Conservation (phyloP, 2,888 invertebrate genomes). For the Calameuta pallipes region DNA sequence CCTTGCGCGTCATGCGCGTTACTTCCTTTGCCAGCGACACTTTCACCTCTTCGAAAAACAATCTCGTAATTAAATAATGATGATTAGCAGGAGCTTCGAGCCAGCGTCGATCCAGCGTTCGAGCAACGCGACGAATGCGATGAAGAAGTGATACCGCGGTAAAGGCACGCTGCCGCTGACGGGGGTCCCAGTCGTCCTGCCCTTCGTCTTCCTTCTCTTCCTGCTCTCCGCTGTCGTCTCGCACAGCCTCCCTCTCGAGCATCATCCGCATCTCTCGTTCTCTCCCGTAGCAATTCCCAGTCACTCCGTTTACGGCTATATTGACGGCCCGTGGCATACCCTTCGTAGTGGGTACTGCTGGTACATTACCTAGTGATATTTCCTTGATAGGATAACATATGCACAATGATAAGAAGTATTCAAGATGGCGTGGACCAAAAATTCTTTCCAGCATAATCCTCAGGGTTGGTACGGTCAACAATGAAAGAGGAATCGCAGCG, state of each 20-base stretch:
- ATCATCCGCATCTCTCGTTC: conserved; percentile 1
- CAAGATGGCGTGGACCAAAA: too few relatives aligned
- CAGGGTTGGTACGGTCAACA: too few relatives aligned
- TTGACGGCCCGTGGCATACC: conserved; percentile 30
- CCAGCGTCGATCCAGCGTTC: conserved; percentile 35
- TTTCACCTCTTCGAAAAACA: conserved; percentile 40
- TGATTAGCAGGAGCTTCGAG: conserved; percentile 52
- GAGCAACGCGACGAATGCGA: conserved; percentile 57
- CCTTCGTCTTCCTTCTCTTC: conserved; percentile 16
- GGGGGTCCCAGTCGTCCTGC: conserved; percentile 40
- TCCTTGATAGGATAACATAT: too few relatives aligned
- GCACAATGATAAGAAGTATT: too few relatives aligned
- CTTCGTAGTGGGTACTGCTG: conserved; percentile 12
- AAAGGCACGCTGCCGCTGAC: conserved; percentile 53
- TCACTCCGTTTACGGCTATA: conserved; percentile 32
- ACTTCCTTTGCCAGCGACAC: neutral
- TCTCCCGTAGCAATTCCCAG: conserved; percentile 10
- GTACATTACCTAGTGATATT: too few relatives aligned
- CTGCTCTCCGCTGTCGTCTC: conserved; percentile 11
- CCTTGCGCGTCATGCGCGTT: too few relatives aligned
- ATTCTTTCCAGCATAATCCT: too few relatives aligned
- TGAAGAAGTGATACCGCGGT: conserved; percentile 57
- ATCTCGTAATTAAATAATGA: conserved; percentile 60
- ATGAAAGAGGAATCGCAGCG: too few relatives aligned
- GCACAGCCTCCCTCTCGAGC: conserved; percentile 3